Percentiles rank a stretch among this genome's conserved stretches.
phyloP scores from a whole-genome alignment of 2,113 vertebrate genomes.

The Halichoerus grypus region DNA sequence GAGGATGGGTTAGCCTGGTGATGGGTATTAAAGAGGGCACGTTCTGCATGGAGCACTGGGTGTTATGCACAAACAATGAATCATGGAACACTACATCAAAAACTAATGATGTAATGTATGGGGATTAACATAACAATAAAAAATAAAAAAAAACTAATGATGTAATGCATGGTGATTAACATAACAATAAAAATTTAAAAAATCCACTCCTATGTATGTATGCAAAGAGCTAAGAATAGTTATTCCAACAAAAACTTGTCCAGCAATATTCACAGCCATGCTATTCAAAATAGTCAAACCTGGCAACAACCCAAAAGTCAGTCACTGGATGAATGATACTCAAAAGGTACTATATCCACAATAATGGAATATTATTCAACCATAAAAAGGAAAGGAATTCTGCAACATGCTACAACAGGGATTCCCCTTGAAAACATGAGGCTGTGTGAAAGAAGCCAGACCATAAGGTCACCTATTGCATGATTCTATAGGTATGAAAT shows the following conservation, averaged over 20 bases:
- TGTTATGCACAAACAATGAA: too few relatives aligned
- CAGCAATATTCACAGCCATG: neutral
- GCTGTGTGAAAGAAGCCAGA: too few relatives aligned
- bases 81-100: too few relatives aligned
- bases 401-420: neutral
- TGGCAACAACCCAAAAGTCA: neutral
- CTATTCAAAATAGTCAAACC: neutral
- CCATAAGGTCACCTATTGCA: too few relatives aligned
- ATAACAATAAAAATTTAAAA: neutral
- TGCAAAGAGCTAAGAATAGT: neutral
- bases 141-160: too few relatives aligned
- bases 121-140: too few relatives aligned
- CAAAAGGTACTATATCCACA: neutral
- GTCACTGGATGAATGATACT: neutral
- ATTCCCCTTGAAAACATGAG: neutral
- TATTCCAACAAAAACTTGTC: neutral
- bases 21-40: too few relatives aligned
- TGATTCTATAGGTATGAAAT: neutral
- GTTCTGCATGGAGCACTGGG: too few relatives aligned
- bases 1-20: too few relatives aligned
- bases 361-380: neutral
- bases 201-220: neutral
- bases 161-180: too few relatives aligned
- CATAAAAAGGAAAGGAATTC: neutral
- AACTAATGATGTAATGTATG: too few relatives aligned